These are phyloP conservation scores for Podiceps cristatus DNA, from an alignment of 2,113 vertebrate species.

Conservation along the genomic window DNA sequence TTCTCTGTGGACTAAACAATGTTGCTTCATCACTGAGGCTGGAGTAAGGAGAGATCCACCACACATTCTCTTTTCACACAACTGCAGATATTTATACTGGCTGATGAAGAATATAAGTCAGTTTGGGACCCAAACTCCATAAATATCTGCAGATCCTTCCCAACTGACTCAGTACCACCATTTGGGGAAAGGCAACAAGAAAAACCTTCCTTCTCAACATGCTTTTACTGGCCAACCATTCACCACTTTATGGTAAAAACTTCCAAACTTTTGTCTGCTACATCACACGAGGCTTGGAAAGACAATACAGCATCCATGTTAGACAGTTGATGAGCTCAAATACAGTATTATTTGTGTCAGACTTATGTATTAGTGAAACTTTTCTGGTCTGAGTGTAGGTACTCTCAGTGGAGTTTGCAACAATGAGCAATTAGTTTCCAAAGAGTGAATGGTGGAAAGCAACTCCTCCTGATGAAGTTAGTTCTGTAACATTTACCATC, in stretches of 20 bases:
- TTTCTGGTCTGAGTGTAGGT: background rate
- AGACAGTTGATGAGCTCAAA: background rate
- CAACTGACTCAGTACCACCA: background rate
- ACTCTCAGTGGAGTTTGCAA: background rate
- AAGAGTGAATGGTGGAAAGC: background rate
- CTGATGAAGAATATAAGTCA: background rate
- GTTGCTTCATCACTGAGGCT: background rate
- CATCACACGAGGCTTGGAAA: background rate
- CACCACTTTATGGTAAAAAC: background rate
- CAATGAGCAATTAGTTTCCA: background rate
- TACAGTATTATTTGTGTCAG: background rate
- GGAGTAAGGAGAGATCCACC: background rate
- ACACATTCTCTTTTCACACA: background rate
- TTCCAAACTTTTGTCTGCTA: background rate
- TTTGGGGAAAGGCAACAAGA: background rate
- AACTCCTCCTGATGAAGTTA: background rate
- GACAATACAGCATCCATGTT: background rate
- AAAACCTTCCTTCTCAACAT: background rate
- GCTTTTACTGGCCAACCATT: background rate
- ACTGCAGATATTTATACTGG: background rate
- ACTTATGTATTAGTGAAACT: background rate
- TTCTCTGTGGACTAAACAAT: background rate
- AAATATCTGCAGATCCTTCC: background rate
- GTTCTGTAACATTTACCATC: background rate
- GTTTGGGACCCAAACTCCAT: background rate